Evolutionary conservation across 2,888 invertebrate genomes (phyloP).

Genomic region (Athalia circularis): DNA sequence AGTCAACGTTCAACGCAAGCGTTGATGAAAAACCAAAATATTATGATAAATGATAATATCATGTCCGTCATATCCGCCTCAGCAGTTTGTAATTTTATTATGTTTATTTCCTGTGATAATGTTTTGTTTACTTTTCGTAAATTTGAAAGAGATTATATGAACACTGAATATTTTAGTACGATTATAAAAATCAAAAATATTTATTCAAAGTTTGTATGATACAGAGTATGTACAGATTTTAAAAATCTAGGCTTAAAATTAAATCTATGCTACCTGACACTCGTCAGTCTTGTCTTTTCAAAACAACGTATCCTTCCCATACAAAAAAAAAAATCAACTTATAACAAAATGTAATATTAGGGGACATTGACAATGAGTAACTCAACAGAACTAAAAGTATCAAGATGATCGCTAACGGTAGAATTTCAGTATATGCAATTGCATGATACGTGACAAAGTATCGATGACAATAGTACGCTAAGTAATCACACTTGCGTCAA

Average conservation of each 20-base stretch:
- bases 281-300: conserved; percentile 64
- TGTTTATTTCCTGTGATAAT: not conserved
- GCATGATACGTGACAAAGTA: not conserved
- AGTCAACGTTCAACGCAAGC: too few species aligned
- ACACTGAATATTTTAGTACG: not conserved
- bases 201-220: conserved; percentile 66
- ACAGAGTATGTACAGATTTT: conserved; percentile 67
- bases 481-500: too few species aligned
- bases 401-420: not conserved
- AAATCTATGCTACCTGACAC: conserved; percentile 53
- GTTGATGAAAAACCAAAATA: too few species aligned
- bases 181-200: conserved; percentile 72
- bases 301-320: conserved; percentile 38
- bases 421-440: conserved; percentile 10
- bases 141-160: not conserved
- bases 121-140: not conserved
- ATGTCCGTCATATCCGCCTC: too few species aligned
- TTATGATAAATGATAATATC: too few species aligned
- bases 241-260: conserved; percentile 47
- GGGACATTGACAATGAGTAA: too few species aligned
- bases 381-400: conserved; percentile 4
- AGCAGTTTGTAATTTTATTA: too few species aligned
- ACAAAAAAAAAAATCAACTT: not conserved
- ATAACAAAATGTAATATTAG: not conserved
- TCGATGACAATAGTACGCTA: too few species aligned